These are phyloP conservation scores for Nymphicus hollandicus DNA, from an alignment of 2,113 vertebrate species.

Conservation along the genomic window DNA sequence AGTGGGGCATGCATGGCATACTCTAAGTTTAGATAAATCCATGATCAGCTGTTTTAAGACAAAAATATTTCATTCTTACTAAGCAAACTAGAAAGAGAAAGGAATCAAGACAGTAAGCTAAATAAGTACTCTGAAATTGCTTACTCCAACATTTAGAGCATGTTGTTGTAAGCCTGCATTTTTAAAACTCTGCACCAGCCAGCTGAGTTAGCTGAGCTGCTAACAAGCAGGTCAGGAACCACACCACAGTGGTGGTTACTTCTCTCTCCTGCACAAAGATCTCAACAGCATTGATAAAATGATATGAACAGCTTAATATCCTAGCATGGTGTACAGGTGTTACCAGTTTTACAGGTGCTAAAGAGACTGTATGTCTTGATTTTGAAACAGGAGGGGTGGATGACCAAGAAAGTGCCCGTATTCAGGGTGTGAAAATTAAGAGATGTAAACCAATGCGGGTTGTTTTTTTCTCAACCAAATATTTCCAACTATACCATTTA, in stretches of 20 bases:
- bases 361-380: background rate
- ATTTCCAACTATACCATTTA: background rate
- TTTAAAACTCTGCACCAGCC: background rate
- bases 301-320: background rate
- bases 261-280: background rate
- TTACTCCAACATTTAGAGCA: background rate
- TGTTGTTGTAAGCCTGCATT: constrained; percentile 8
- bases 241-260: background rate
- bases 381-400: background rate
- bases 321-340: constrained; percentile 5
- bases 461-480: background rate
- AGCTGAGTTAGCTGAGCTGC: constrained; percentile 30
- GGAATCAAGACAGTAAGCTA: background rate
- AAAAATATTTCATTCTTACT: background rate
- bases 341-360: constrained; percentile 29
- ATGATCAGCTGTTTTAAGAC: background rate
- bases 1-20: background rate
- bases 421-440: background rate
- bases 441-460: background rate
- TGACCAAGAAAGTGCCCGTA: background rate
- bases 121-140: constrained; percentile 8
- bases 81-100: background rate
- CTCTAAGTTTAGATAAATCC: background rate
- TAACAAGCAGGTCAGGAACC: constrained; percentile 16
- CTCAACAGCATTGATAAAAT: constrained; percentile 31